Evolutionary conservation across 2,888 invertebrate species (phyloP), one percentile per base, ranked within the genome.

Genomic region (Brassicogethes aeneus): DNA sequence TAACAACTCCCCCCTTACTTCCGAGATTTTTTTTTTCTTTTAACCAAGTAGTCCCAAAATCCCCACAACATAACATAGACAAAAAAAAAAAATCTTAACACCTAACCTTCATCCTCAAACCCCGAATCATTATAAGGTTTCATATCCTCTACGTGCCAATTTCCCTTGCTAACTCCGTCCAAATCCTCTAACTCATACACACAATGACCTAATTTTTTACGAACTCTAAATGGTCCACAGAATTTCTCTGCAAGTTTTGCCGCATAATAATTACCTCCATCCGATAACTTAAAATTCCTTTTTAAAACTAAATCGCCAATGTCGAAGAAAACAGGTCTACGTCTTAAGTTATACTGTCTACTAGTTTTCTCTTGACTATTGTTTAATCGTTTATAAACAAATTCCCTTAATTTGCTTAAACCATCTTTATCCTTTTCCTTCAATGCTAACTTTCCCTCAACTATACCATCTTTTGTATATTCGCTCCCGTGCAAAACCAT

Each of bases 181-280:
- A 15, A 30, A 10, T 37, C 29, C 30, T 14, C 16, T 40, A 43
- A 15, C 31, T 43, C 41, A 37, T 37, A 37, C 10, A 7, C 39
- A 36, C 15, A 38, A 29, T 16, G 17, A 15, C 15, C 23, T 2
- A 34, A 2, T 36, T 39, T 37, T 13, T 37, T 16, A 10, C 23
- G 13, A 17, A 48, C 31, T 13, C 15, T 32, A 40, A 13, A 55
- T 1, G 51, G 52, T 1, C 51, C 51, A 1, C 33, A n/a, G 34
- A 40, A 55, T 34, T 45, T 51, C 1, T 45, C 45, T 2, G 51
- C 50, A 16, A 59, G 39, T 17, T 59, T 56, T 2, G 48, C 43
- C 1, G 49, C 34, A 15, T 46, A 41, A 17, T 48, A 32, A 16
- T 52, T n/a, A n/a, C n/a, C n/a, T n/a, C n/a, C n/a, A n/a, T n/a